phyloP scores from a whole-genome alignment of 2,888 invertebrate genomes.

The Meloe dianella region DNA sequence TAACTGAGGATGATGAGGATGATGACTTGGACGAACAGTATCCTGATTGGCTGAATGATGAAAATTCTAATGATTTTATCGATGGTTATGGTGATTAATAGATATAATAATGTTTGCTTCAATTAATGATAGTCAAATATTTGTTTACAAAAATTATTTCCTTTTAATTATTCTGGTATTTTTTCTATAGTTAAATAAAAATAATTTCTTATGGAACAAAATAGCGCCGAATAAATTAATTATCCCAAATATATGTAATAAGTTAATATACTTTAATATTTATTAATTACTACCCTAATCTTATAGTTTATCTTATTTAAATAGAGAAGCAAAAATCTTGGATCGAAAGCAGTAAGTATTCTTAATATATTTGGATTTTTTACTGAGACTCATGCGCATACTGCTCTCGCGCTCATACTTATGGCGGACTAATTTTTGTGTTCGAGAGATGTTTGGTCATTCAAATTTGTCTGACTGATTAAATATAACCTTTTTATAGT shows the following conservation, averaged over 20 bases:
- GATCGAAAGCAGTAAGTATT: too few species aligned
- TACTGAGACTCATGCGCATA: too few species aligned
- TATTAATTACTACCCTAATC: too few species aligned
- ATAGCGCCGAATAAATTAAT: background rate
- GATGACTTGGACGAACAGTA: constrained; percentile 16
- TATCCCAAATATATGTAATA: constrained; percentile 5
- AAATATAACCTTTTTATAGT: constrained; percentile 15
- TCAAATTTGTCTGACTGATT: constrained; percentile 18
- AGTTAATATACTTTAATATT: background rate
- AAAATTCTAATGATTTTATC: constrained; percentile 18
- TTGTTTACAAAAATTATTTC: background rate
- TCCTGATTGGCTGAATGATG: constrained; percentile 20
- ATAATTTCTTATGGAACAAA: background rate
- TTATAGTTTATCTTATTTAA: too few species aligned
- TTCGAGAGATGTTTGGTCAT: constrained; percentile 9
- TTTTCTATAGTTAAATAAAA: background rate
- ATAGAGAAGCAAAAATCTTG: too few species aligned
- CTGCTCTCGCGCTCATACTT: too few species aligned
- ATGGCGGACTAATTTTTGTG: too few species aligned
- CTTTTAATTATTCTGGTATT: constrained; percentile 1
- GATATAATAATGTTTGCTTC: background rate
- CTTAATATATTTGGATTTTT: too few species aligned
- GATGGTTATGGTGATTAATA: constrained; percentile 14
- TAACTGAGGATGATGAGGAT: constrained; percentile 16
- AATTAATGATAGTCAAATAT: constrained; percentile 4